Conservation (phyloP, 23 tunicate species). For the Phallusia fumigata region DNA sequence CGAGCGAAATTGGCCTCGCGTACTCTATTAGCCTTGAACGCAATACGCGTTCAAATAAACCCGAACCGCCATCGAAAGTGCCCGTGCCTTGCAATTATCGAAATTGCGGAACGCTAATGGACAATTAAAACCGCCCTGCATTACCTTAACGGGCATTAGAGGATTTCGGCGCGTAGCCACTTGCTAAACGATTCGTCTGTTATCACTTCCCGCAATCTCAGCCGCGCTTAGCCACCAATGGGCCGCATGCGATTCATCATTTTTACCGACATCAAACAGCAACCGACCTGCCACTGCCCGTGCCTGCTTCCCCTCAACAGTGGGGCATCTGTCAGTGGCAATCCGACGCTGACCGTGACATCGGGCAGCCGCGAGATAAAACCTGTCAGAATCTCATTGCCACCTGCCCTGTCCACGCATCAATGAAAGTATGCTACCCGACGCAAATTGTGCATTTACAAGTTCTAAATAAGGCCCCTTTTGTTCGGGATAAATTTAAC, state of each 20-base stretch:
- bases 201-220: neutral
- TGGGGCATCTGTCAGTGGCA: neutral
- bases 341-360: constrained; percentile 8
- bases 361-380: neutral
- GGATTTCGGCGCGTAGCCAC: constrained; percentile 1
- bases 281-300: neutral
- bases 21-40: neutral
- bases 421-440: constrained; percentile 2
- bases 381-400: constrained; percentile 4
- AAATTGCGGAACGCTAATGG: neutral
- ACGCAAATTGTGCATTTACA: neutral
- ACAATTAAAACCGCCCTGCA: neutral
- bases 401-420: constrained; percentile 9
- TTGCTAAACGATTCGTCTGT: constrained; percentile 11
- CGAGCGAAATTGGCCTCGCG: neutral
- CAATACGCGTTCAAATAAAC: neutral
- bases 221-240: neutral
- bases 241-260: neutral
- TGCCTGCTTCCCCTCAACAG: neutral
- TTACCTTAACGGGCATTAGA: neutral
- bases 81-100: neutral
- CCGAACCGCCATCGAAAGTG: neutral
- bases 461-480: neutral
- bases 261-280: constrained; percentile 5
- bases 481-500: no score